These are phyloP conservation scores for Fratercula arctica DNA, from an alignment of 2,797 vertebrate genomes.

Conservation along the genomic window DNA sequence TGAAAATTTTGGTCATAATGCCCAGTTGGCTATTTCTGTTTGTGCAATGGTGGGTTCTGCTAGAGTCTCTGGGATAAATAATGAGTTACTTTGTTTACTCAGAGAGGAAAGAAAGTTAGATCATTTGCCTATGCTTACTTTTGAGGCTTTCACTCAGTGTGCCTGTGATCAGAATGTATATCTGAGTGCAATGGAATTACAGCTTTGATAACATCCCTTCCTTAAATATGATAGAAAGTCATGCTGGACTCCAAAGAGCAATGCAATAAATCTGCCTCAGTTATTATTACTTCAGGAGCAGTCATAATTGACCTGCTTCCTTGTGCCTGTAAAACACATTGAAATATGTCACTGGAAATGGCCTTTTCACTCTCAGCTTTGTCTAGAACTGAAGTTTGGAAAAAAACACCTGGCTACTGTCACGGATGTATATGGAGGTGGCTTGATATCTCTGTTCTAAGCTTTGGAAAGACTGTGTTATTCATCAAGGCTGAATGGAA, in stretches of 20 bases:
- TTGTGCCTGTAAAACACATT: not conserved
- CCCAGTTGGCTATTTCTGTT: not conserved
- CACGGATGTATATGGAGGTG: not conserved
- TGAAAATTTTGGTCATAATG: not conserved
- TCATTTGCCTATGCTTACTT: not conserved
- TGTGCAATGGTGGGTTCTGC: not conserved
- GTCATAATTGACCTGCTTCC: not conserved
- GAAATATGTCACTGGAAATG: not conserved
- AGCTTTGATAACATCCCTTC: not conserved
- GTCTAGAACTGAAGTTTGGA: not conserved
- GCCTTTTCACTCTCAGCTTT: not conserved
- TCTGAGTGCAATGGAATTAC: not conserved
- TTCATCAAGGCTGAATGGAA: not conserved
- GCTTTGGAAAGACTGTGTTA: not conserved
- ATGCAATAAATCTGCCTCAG: not conserved
- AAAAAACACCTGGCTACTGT: not conserved
- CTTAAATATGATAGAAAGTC: not conserved
- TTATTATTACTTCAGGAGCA: conserved; percentile 4
- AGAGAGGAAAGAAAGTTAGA: not conserved
- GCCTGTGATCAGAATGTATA: not conserved
- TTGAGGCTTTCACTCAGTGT: not conserved
- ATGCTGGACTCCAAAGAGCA: not conserved
- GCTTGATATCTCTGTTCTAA: not conserved
- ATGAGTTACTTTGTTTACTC: not conserved
- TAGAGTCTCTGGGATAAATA: not conserved